Percentiles rank a stretch among this genome's conserved stretches.
These are phyloP conservation scores for Agrochola macilenta DNA, from an alignment of 2,888 invertebrate species.

Conservation along the genomic window DNA sequence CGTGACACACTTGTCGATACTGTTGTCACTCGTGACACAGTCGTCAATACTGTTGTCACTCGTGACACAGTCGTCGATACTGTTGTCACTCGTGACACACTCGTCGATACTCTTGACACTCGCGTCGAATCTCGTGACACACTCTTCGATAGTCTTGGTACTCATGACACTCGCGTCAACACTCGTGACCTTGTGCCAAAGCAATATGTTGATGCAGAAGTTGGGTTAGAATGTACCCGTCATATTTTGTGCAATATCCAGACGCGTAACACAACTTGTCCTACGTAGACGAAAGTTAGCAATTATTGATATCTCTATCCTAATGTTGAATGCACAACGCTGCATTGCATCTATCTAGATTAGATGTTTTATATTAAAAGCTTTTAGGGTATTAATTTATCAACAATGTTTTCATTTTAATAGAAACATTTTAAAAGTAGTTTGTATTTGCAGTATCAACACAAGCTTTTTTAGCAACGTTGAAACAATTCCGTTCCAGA, in stretches of 20 bases:
- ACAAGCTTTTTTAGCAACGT: not conserved
- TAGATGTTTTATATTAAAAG: not conserved
- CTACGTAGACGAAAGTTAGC: not conserved
- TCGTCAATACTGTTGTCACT: too few relatives aligned
- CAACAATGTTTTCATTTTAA: not conserved
- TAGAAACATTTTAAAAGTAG: slow-evolving; percentile 11
- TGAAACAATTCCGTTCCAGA: not conserved
- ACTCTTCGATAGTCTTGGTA: not conserved
- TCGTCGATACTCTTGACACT: not conserved
- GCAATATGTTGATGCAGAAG: not conserved
- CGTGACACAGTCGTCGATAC: not conserved
- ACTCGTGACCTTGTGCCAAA: not conserved
- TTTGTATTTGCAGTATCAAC: slow-evolving; percentile 11
- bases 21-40: too few relatives aligned
- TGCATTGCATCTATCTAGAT: not conserved
- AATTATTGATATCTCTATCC: not conserved
- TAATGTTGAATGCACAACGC: not conserved
- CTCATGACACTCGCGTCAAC: not conserved
- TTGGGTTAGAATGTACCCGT: not conserved
- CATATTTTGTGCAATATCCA: not conserved
- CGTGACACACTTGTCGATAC: too few relatives aligned
- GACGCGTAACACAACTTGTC: not conserved
- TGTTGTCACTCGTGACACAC: not conserved
- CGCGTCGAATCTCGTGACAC: not conserved
- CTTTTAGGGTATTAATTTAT: not conserved